Percentiles rank a stretch among this genome's conserved stretches.
Conservation (phyloP, 2,888 invertebrate genomes). For the Drosophila koepferae region DNA sequence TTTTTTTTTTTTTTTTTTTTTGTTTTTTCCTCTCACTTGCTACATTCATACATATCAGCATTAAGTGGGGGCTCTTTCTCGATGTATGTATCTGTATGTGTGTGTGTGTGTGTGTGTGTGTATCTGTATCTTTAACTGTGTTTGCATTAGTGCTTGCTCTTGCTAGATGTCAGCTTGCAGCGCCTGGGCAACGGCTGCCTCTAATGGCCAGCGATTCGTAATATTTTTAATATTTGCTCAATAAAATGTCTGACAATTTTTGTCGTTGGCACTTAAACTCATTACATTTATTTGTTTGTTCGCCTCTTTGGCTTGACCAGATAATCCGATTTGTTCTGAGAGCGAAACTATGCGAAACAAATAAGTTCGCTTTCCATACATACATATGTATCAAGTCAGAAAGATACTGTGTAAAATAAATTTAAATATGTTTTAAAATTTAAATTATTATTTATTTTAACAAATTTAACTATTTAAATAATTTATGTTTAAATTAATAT, state of each 20-base stretch:
- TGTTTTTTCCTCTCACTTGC: conserved; percentile 26
- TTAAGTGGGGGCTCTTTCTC: conserved; percentile 62
- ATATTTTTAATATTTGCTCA: conserved; percentile 81
- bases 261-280: conserved; percentile 72
- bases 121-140: conserved; percentile 19
- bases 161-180: conserved; percentile 33
- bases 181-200: conserved; percentile 64
- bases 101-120: conserved; percentile 7
- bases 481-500: no score
- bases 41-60: conserved; percentile 67
- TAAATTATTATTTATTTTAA: no score
- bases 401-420: conserved; percentile 14
- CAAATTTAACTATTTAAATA: no score
- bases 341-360: conserved; percentile 15
- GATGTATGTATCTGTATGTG: conserved; percentile 11
- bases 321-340: conserved; percentile 47
- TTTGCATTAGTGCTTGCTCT: conserved; percentile 29
- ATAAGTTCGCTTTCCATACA: conserved; percentile 3
- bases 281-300: conserved; percentile 75
- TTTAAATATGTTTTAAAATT: no score
- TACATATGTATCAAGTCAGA: background rate
- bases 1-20: background rate
- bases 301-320: conserved; percentile 31
- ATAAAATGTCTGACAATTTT: conserved; percentile 79
- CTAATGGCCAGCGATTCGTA: conserved; percentile 79